Conservation (phyloP, 2,888 invertebrate genomes). For the Chelonus formosanus region DNA sequence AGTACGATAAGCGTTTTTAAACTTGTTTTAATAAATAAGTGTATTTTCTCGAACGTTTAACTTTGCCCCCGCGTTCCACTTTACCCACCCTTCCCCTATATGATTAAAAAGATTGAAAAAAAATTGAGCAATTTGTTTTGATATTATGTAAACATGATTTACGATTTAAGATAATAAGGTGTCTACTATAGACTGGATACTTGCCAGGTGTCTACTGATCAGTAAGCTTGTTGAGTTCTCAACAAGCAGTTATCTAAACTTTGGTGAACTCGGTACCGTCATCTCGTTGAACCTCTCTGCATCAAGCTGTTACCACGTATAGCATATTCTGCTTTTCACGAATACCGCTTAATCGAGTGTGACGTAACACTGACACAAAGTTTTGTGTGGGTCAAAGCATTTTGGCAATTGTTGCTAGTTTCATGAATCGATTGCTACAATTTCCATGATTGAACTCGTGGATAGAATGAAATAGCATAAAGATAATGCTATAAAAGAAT, state of each 20-base stretch:
- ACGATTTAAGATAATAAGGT: conserved; percentile 9
- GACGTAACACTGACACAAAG: neutral
- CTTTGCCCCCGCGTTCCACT: too few species aligned
- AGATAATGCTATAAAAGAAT: neutral
- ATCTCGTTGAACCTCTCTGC: conserved; percentile 14
- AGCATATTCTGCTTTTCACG: neutral
- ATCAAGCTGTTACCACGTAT: conserved; percentile 5
- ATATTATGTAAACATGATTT: conserved; percentile 7
- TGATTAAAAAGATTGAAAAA: too few species aligned
- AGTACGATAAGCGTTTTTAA: too few species aligned
- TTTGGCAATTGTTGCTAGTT: neutral
- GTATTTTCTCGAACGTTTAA: too few species aligned
- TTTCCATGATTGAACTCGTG: conserved; percentile 9
- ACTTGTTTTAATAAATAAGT: too few species aligned
- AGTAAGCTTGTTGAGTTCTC: conserved; percentile 14
- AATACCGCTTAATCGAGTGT: conserved; percentile 15
- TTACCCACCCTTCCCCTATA: too few species aligned
- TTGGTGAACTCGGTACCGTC: conserved; percentile 12
- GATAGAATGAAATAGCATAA: conserved; percentile 3
- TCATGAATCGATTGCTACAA: conserved; percentile 18
- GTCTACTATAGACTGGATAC: conserved; percentile 10
- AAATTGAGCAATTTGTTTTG: neutral
- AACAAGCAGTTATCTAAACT: conserved; percentile 22
- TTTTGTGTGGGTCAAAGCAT: conserved; percentile 15
- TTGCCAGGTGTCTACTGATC: conserved; percentile 13